Evolutionary conservation across 2,797 vertebrate species (phyloP).

Genomic region (Anguilla marmorata): DNA sequence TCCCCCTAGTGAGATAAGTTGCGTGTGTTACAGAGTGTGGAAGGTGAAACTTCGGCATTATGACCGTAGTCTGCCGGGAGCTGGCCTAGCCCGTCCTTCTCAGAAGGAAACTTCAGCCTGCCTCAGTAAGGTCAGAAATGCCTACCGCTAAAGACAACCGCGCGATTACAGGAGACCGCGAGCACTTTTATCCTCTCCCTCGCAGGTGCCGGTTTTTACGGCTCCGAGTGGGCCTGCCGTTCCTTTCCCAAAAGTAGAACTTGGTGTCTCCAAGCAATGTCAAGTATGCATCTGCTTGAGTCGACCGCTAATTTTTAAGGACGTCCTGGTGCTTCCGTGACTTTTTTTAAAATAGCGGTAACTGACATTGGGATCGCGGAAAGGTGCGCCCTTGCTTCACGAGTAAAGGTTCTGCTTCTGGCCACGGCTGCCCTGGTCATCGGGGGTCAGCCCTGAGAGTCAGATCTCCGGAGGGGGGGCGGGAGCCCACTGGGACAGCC

Average conservation of each 20-base stretch:
- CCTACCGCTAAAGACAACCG: conserved; percentile 24
- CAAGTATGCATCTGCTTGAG: conserved; percentile 36
- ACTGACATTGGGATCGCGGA: background rate
- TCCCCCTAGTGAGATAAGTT: conserved; percentile 30
- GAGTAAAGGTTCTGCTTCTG: too few relatives aligned
- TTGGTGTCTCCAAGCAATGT: conserved; percentile 68
- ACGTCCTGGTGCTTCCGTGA: background rate
- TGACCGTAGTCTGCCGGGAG: conserved; percentile 61
- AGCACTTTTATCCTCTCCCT: background rate
- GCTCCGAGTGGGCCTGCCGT: conserved; percentile 64
- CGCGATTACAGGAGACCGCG: background rate
- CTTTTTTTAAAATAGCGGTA: background rate
- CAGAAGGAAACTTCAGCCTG: conserved; percentile 51
- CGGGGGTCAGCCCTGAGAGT: background rate
- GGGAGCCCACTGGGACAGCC: background rate
- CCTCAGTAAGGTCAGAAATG: conserved; percentile 69
- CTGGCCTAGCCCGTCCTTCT: conserved; percentile 58
- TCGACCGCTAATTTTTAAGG: background rate
- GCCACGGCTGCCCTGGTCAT: background rate
- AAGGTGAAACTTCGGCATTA: conserved; percentile 50
- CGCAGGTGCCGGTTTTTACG: conserved; percentile 63
- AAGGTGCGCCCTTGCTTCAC: background rate
- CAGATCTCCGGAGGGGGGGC: background rate
- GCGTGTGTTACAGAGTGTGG: conserved; percentile 16
- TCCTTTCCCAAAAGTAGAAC: conserved; percentile 39